Evolutionary conservation across 1,140 invertebrate genomes (phyloP), one percentile per base, ranked within the genome.

Genomic region (Drosophila littoralis): DNA sequence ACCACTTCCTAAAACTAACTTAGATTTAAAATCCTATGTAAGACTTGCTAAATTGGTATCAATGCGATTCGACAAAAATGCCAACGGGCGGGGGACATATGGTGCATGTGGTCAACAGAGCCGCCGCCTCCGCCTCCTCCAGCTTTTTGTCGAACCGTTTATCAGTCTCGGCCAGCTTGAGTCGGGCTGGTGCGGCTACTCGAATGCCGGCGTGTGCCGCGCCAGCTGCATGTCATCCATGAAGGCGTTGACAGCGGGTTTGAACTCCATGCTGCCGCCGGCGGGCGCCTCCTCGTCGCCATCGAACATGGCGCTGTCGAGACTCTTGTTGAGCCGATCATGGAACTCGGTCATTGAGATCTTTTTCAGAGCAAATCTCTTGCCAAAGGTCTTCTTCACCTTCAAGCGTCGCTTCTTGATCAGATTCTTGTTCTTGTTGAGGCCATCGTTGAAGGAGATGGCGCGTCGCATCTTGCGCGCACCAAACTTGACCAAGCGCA

Each of bases 301-400:
- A 12, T 89, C 86, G 28, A 70, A 67, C 84, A 90, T 89, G 43
- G 84, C 82, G 55, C 79, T 82, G 46, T 91, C 88, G 17, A 91
- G 80, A 40, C 85, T 91, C 15, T 81, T 86, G 58, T 92, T 92
- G 12, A 92, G 72, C 9, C 82, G 79, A 45, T 90, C 81, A 22
- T 91, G 78, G 43, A 92, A 92, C 17, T 91, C 91, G 50, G 54
- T 69, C 82, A 92, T 84, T 35, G 79, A 74, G 40, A 92, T 91
- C 59, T 91, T 92, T 28, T 91, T 92, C 2, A 77, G 43, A 0
- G 68, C 73, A 17, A 79, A 77, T 1, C 85, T 67, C 28, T 89
- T 88, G 35, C 91, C 91, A 36, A 92, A 92, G 0, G 77, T 81
- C 45, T 92, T 92, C 63, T 92, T 92, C 0, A 92, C 91, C 76